Percentiles rank a stretch among this genome's conserved stretches.
Conservation (phyloP, 2,888 invertebrate species). For the Drosophila kanekoi region DNA sequence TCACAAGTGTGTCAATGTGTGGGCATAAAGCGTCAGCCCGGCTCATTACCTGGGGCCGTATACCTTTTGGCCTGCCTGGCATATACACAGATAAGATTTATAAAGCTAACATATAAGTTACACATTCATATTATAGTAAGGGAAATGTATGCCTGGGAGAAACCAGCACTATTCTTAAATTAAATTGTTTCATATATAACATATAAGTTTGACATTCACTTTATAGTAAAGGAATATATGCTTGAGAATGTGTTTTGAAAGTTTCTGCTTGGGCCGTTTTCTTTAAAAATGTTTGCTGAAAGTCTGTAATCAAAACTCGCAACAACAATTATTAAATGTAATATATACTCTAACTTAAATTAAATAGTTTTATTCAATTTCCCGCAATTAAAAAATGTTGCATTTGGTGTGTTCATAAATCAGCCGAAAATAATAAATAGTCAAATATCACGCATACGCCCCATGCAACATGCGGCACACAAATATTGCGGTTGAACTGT, state of each 20-base stretch:
- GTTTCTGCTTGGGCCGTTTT: too few relatives aligned
- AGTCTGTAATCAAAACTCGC: too few relatives aligned
- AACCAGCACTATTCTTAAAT: too few relatives aligned
- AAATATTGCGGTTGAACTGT: slow-evolving; percentile 27
- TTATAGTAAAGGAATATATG: too few relatives aligned
- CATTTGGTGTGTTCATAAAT: slow-evolving; percentile 7
- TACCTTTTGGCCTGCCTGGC: background rate
- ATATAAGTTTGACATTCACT: too few relatives aligned
- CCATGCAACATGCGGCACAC: slow-evolving; percentile 3
- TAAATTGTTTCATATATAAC: too few relatives aligned
- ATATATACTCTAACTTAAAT: too few relatives aligned
- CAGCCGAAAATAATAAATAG: slow-evolving; percentile 4
- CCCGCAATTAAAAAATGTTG: background rate
- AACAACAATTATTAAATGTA: too few relatives aligned
- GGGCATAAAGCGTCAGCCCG: slow-evolving; percentile 35
- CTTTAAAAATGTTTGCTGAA: too few relatives aligned
- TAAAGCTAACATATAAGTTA: background rate
- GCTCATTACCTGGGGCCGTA: slow-evolving; percentile 29
- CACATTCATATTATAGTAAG: background rate
- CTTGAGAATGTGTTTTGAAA: too few relatives aligned
- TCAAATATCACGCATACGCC: slow-evolving; percentile 46
- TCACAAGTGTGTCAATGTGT: slow-evolving; percentile 43
- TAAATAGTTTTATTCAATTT: background rate
- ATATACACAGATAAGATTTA: slow-evolving; percentile 3
- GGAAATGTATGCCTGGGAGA: too few relatives aligned